These are phyloP conservation scores for Taeniopygia guttata DNA, from an alignment of 2,797 vertebrate genomes.

Conservation along the genomic window DNA sequence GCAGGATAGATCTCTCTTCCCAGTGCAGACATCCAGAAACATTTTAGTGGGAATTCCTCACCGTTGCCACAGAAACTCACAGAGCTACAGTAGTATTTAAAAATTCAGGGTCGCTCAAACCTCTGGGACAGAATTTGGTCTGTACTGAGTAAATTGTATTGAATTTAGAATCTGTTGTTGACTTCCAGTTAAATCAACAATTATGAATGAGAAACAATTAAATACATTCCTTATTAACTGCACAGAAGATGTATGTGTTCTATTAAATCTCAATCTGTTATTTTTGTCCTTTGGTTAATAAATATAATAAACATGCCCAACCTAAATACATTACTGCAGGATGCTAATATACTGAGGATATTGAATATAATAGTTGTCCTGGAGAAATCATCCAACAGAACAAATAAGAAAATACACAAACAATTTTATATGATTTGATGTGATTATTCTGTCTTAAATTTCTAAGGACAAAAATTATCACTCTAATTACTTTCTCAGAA, in stretches of 20 bases:
- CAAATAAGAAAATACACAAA: slow-evolving; percentile 65
- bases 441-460: slow-evolving; percentile 64
- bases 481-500: slow-evolving; percentile 65
- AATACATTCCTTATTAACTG: slow-evolving; percentile 12
- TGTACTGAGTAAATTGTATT: not conserved
- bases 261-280: slow-evolving; percentile 58
- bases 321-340: slow-evolving; percentile 65
- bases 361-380: slow-evolving; percentile 57
- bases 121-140: not conserved
- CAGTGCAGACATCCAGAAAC: not conserved
- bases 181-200: slow-evolving; percentile 20
- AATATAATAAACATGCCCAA: slow-evolving; percentile 46
- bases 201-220: slow-evolving; percentile 15
- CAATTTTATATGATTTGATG: slow-evolving; percentile 55
- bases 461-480: slow-evolving; percentile 54
- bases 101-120: not conserved
- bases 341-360: slow-evolving; percentile 65
- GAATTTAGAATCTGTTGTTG: slow-evolving; percentile 17
- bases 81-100: not conserved
- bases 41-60: not conserved
- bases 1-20: not conserved
- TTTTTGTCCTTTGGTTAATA: slow-evolving; percentile 43
- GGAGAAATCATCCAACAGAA: slow-evolving; percentile 54
- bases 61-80: not conserved
- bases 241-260: slow-evolving; percentile 15